Evolutionary conservation across 35 echinoderm and acorn worm genomes (phyloP), one percentile per base, ranked within the genome.

Genomic region (Heliocidaris erythrogramma): DNA sequence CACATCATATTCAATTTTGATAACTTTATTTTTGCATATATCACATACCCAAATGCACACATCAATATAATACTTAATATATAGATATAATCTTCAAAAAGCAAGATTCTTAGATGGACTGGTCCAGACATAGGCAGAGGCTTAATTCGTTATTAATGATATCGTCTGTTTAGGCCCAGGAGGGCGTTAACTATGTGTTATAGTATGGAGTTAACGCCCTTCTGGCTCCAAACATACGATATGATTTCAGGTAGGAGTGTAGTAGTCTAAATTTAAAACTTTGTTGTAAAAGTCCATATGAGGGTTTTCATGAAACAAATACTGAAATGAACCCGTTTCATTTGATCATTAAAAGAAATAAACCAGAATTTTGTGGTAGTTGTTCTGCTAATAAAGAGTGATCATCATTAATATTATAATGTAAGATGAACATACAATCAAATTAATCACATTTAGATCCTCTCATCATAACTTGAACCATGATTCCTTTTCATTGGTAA

Each of bases 11-110:
- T 71, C 3, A 78, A n/a, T 78, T 27, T 17, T 78, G 65, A n/a
- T 78, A 27, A 78, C 65, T 78, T 78, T 78, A 78, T n/a, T 78
- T 69, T 78, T 78, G 27, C 65, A 78, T 78, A n/a, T 78, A n/a
- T 27, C 17, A 78, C 65, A 78, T 78, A 78, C 65, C 14, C n/a
- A 78, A 27, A 78, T 4, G 27, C 17, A 78, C 7, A 2, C 27
- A 78, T 18, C 14, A 27, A 78, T 78, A 78, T 78, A 27, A 21
- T 9, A 42, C 35, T 42, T 3, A 42, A 78, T 21, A 78, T 78
- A 78, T 21, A 78, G 18, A 78, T 78, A 78, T 78, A 18, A 78
- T 78, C 4, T n/a, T 2, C n/a, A 78, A 78, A 21, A 78, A n/a
- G 4, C 65, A 12, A 9, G 59, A 18, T 60, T 60, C 59, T 60